Base-by-base conservation (phyloP, 2,113 vertebrate species). In the Ictalurus furcatus region DNA sequence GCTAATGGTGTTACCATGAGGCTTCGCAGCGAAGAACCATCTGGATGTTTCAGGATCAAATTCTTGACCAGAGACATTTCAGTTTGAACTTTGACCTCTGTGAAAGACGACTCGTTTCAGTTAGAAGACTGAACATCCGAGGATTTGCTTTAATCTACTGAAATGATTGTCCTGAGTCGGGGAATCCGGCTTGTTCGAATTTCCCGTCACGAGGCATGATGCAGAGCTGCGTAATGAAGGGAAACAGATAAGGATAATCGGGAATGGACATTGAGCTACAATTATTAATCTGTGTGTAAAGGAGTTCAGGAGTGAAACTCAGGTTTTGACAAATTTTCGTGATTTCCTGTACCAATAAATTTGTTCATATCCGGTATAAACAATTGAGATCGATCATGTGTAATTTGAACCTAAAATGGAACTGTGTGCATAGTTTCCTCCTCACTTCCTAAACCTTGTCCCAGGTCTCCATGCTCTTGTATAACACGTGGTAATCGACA, bases 1-100 rank as follows among this genome's bases (percentile, higher is more conserved):
- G 79, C 73, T 90, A 90, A 87, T 91, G 87, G 88, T 85, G 65
- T 85, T 86, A 91, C 90, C 85, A 89, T 89, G 87, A 80, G 73
- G 71, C 17, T 87, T 85, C 54, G 56, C 87, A 76, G 80, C 73
- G 56, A 54, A 89, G 65, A n/a, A 87, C 90, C 92, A 92, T 92
- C 91, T 92, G 92, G 88, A 76, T 28, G 14, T 80, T 80, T 89
- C 52, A 82, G 69, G 14, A 6, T 58, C 37, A 52, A 86, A 87
- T 89, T 86, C 88, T 90, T 85, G 86, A 89, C 88, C 81, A 54
- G 87, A 74, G 84, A 89, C 84, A 69, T 89, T 85, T 88, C 7
- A 79, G 52, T 28, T 87, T 88, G 88, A 90, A 89, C 90, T 90
- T 83, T 85, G 73, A 25, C 85, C 90, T 79, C 67, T 54, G 1